Percentiles rank a stretch among this genome's conserved stretches.
Evolutionary conservation across 2,113 vertebrate species (phyloP).

Genomic region (Cyanocitta stelleri): DNA sequence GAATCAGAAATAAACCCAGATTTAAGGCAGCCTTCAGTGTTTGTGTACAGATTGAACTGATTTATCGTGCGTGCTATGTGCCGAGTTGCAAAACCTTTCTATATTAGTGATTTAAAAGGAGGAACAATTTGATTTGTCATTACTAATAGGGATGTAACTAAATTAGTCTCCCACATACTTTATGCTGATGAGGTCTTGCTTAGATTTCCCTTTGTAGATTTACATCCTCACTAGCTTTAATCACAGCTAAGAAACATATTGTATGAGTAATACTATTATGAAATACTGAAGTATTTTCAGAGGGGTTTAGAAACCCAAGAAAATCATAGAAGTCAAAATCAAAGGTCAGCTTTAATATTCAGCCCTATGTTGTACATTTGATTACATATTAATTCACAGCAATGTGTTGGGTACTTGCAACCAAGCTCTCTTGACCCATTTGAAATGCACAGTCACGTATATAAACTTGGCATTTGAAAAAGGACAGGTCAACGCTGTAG

Average conservation of each 20-base stretch:
- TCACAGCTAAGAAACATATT: conserved; percentile 9
- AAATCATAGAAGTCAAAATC: conserved; percentile 19
- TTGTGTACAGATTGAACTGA: not conserved
- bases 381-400: conserved; percentile 62
- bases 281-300: conserved; percentile 7
- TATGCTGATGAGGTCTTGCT: conserved; percentile 44
- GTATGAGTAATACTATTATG: not conserved
- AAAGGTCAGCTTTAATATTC: conserved; percentile 40
- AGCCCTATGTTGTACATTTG: conserved; percentile 15
- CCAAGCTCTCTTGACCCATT: conserved; percentile 20
- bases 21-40: not conserved
- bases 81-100: conserved; percentile 20
- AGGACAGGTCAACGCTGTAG: not conserved
- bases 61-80: not conserved
- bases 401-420: conserved; percentile 13
- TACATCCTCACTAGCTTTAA: conserved; percentile 28
- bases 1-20: not conserved
- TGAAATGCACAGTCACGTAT: conserved; percentile 35
- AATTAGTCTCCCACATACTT: conserved; percentile 55
- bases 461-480: conserved; percentile 25
- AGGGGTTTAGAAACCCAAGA: not conserved
- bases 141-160: conserved; percentile 45
- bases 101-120: conserved; percentile 24
- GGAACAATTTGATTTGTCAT: conserved; percentile 61
- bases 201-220: conserved; percentile 50